Percentiles rank a stretch among this genome's conserved stretches.
Evolutionary conservation across 2,888 invertebrate genomes (phyloP).

Genomic region (Amorpha juglandis): DNA sequence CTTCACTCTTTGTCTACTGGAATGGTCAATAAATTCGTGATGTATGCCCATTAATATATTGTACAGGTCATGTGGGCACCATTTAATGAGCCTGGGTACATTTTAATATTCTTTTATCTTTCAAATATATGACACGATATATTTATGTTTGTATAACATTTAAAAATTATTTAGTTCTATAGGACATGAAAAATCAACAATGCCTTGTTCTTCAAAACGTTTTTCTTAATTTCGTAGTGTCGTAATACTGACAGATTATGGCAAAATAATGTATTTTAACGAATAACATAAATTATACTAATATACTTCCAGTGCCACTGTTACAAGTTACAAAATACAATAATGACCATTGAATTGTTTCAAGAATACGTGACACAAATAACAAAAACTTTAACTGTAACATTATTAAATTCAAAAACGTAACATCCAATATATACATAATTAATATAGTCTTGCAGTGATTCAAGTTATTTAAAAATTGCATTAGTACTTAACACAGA

Average conservation of each 20-base stretch:
- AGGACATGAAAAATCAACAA: neutral
- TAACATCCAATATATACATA: neutral
- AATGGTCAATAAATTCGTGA: slow-evolving; percentile 20
- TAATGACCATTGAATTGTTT: neutral
- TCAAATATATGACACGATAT: too few relatives aligned
- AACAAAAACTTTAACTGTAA: neutral
- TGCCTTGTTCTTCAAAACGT: neutral
- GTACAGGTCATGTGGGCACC: too few relatives aligned
- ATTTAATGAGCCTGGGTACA: too few relatives aligned
- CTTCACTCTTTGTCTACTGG: slow-evolving; percentile 11
- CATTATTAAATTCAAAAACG: neutral
- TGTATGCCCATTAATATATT: neutral
- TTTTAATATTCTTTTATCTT: too few relatives aligned
- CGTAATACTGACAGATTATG: neutral
- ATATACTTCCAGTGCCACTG: neutral
- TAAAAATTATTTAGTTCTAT: too few relatives aligned
- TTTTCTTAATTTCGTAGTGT: too few relatives aligned
- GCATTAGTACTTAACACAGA: neutral
- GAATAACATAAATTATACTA: neutral
- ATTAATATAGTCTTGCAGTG: neutral
- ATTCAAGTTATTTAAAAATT: neutral
- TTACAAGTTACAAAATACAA: neutral
- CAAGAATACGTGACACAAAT: neutral
- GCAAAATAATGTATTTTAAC: neutral
- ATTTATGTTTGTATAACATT: too few relatives aligned